These are phyloP conservation scores for Canis aureus DNA, from an alignment of 2,113 vertebrate species.

Conservation along the genomic window DNA sequence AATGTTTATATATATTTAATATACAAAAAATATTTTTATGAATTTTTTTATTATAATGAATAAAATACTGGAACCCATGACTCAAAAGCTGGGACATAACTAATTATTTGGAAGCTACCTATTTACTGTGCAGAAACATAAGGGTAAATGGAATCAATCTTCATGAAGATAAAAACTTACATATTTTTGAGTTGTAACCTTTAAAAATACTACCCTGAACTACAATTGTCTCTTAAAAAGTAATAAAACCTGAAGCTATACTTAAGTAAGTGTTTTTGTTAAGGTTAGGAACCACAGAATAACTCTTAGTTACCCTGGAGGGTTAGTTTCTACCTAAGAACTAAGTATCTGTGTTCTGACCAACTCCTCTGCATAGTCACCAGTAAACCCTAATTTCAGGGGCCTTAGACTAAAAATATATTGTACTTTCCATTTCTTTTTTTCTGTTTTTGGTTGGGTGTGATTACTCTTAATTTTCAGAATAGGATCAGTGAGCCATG, in stretches of 20 bases:
- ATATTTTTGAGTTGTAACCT: not conserved
- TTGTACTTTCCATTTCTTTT: not conserved
- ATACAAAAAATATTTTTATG: not conserved
- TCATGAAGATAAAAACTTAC: not conserved
- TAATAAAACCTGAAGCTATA: not conserved
- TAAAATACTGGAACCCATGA: not conserved
- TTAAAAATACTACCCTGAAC: not conserved
- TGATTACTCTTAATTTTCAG: not conserved
- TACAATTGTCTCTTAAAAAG: not conserved
- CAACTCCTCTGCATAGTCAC: not conserved
- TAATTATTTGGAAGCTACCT: not conserved
- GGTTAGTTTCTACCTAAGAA: not conserved
- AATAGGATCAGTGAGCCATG: not conserved
- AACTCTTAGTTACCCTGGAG: not conserved
- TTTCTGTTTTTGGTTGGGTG: not conserved
- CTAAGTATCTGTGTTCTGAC: not conserved
- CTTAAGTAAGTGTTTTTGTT: not conserved
- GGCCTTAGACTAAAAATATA: not conserved
- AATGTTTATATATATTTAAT: not conserved
- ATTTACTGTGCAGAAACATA: not conserved
- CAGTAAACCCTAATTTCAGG: conserved; percentile 1
- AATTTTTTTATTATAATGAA: not conserved
- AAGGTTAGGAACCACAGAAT: not conserved
- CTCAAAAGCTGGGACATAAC: not conserved
- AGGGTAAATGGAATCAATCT: not conserved